Evolutionary conservation across 2,797 vertebrate genomes (phyloP).

Genomic region (Rousettus madagascariensis): DNA sequence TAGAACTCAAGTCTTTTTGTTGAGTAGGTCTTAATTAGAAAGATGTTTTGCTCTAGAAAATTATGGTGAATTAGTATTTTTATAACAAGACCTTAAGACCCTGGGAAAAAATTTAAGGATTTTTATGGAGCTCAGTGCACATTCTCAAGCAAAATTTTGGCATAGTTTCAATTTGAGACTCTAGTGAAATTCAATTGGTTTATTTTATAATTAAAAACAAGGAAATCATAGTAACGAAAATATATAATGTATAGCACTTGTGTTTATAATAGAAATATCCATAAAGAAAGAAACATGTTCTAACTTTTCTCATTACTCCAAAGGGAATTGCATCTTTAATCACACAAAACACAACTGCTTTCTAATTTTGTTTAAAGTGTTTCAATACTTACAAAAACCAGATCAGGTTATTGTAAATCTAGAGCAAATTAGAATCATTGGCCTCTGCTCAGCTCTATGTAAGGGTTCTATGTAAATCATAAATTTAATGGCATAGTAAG

Average conservation of each 20-base stretch:
- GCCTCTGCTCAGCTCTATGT: conserved; percentile 94
- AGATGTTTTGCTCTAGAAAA: conserved; percentile 75
- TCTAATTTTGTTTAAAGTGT: conserved; percentile 93
- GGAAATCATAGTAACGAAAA: conserved; percentile 85
- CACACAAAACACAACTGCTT: conserved; percentile 87
- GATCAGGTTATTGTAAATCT: conserved; percentile 92
- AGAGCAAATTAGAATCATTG: conserved; percentile 97
- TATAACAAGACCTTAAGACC: conserved; percentile 78
- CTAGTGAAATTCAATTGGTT: conserved; percentile 80
- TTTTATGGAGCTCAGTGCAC: conserved; percentile 80
- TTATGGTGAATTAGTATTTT: conserved; percentile 73
- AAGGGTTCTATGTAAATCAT: conserved; percentile 95
- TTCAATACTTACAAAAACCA: conserved; percentile 94
- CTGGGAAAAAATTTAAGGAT: conserved; percentile 81
- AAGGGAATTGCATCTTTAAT: conserved; percentile 90
- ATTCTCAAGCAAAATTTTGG: conserved; percentile 84
- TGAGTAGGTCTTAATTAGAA: conserved; percentile 64
- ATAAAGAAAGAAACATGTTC: conserved; percentile 87
- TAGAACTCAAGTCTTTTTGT: conserved; percentile 57
- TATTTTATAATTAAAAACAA: conserved; percentile 86
- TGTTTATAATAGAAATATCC: conserved; percentile 87
- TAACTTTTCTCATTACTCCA: conserved; percentile 88
- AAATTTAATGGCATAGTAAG: conserved; percentile 95
- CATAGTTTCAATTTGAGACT: conserved; percentile 82
- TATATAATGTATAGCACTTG: conserved; percentile 82